Base-by-base conservation (phyloP, 2,888 invertebrate species). In the Rhagium mordax region DNA sequence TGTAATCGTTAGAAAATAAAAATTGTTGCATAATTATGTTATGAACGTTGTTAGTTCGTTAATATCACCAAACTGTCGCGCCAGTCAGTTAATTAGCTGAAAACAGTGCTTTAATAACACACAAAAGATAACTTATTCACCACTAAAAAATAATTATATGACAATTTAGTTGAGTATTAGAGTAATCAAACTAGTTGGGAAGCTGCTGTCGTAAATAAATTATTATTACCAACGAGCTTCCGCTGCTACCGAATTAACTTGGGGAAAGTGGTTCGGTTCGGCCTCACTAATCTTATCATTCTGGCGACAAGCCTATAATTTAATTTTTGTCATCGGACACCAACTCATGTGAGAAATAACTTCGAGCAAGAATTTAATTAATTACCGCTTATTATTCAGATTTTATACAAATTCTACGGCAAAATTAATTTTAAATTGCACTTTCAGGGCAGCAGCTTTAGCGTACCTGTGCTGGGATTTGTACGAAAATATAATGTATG, bases 231-330 rank as follows among this genome's bases (percentile, higher is more conserved):
- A 41, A n/a, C n/a, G 41, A 15, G 41, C n/a, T n/a, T 41, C 3
- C 5, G 41, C n/a, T 3, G n/a, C 41, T 13, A 15, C 2, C 13
- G 13, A n/a, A 41, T 41, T 41, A n/a, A 3, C n/a, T 41, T 41
- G 41, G n/a, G 13, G 13, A 41, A 13, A 41, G 41, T 41, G 41
- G 41, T 13, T n/a, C n/a, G n/a, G n/a, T n/a, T 41, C 41, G n/a
- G n/a, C 41, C 41, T n/a, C n/a, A 41, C 41, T 41, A 41, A 41
- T n/a, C 41, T 27, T 65, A 7, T 65, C 65, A 21, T 65, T 53
- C 65, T 13, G 53, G 27, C 21, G 51, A 24, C 65, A 49, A 53
- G 51, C 27, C 18, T 53, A 65, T 65, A 21, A 24, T 65, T 51
- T 27, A 27, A 65, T 24, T 51, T 65, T 65, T 24, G 16, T 41